These are phyloP conservation scores for Xenopus tropicalis DNA, from an alignment of 2,113 vertebrate species.

Conservation along the genomic window DNA sequence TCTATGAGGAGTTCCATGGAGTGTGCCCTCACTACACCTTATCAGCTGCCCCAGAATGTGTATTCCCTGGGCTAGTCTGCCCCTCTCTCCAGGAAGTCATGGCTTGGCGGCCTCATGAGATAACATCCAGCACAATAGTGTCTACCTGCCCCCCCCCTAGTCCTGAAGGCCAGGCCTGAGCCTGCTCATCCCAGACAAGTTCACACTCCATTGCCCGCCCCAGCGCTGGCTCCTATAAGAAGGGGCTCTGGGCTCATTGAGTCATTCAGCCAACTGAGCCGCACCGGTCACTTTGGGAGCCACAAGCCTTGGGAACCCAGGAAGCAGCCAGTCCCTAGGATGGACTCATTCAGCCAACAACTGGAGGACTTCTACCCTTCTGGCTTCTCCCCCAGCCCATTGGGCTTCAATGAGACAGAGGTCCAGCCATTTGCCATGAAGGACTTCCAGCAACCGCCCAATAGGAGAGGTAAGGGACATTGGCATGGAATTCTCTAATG, in stretches of 20 bases:
- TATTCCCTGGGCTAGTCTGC: not conserved
- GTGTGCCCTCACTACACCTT: too few species aligned
- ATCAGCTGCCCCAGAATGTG: not conserved
- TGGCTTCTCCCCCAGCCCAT: not conserved
- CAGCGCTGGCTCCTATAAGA: constrained; percentile 8
- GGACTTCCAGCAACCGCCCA: not conserved
- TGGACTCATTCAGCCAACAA: constrained; percentile 15
- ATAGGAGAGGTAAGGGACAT: constrained; percentile 4
- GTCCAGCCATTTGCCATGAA: not conserved
- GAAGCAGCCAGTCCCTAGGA: not conserved
- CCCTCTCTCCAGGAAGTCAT: constrained; percentile 9
- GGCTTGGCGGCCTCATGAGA: not conserved
- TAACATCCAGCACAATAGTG: not conserved
- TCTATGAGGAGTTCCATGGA: too few species aligned
- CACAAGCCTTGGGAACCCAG: not conserved
- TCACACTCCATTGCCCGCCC: constrained; percentile 19
- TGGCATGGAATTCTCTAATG: too few species aligned
- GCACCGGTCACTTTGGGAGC: not conserved
- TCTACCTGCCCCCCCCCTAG: constrained; percentile 5
- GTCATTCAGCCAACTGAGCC: not conserved
- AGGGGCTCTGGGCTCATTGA: not conserved
- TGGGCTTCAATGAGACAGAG: not conserved
- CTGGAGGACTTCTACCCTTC: not conserved
- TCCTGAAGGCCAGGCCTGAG: too few species aligned
- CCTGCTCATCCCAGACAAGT: not conserved